These are phyloP conservation scores for Lepidothrix coronata DNA, from an alignment of 2,113 vertebrate genomes.

Conservation along the genomic window DNA sequence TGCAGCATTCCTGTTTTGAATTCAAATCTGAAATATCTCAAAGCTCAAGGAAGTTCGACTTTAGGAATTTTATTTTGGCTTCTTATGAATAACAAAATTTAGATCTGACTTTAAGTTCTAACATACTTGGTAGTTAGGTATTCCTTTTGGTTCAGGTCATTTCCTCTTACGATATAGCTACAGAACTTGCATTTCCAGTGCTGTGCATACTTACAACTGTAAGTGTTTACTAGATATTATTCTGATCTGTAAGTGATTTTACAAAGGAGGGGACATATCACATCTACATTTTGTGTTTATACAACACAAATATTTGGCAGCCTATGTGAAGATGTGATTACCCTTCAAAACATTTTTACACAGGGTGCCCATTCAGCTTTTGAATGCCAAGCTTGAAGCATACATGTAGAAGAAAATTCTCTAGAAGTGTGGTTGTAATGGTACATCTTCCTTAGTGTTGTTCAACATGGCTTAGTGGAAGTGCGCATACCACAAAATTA, in stretches of 20 bases:
- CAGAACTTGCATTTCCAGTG: neutral
- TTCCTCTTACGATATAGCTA: neutral
- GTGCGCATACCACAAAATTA: neutral
- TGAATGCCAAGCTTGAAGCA: neutral
- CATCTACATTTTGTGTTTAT: neutral
- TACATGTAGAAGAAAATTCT: neutral
- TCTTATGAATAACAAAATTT: neutral
- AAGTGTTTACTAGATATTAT: neutral
- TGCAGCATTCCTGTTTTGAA: neutral
- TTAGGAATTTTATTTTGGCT: neutral
- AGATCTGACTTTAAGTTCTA: neutral
- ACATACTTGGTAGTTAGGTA: neutral
- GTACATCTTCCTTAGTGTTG: neutral
- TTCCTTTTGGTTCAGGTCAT: neutral
- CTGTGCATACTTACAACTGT: neutral
- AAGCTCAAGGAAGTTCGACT: neutral
- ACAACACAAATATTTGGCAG: neutral
- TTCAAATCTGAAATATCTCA: neutral
- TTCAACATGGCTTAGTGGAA: neutral
- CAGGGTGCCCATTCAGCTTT: neutral
- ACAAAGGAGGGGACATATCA: neutral
- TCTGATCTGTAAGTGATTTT: neutral
- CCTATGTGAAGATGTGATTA: neutral
- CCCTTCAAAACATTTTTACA: neutral
- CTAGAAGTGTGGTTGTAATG: neutral